Evolutionary conservation across 37 sponge, comb jelly and placozoan species (phyloP), one percentile per base, ranked within the genome.

Genomic region (Cliona cf. orientalis): DNA sequence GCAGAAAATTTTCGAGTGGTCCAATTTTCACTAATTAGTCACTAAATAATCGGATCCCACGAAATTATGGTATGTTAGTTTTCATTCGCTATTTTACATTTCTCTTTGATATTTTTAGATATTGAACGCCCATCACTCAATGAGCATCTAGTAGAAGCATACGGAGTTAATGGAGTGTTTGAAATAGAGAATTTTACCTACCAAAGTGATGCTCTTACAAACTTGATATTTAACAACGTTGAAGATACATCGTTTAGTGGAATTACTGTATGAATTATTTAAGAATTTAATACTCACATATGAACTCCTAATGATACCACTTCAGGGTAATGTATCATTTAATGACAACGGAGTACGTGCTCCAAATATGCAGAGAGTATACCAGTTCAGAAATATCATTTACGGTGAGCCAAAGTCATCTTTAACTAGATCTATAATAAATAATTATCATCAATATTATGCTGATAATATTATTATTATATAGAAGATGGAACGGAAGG

Each of bases 291-390:
- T 19, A 37, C 6, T 9, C 40, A 34, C 19, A 37, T 68, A 14
- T 37, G 31, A 21, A 21, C 34, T 66, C 34, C 5, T 39, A 43
- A 21, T 42, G 5, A 5, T 28, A 43, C 35, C 9, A 31, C 3
- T 69, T 29, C 22, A 82, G 83, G 83, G 83, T 25, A 29, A 25
- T 4, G 83, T 82, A 22, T 19, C 37, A 6, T 82, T 82, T 62
- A 49, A 42, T 0, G 25, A 21, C 28, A 17, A 72, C 36, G 83
- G 83, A 41, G 58, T 82, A 23, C 42, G 83, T 42, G 41, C 35
- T 1, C 26, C 42, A 3, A 82, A 41, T 7, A 2, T 45, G 29
- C 73, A 72, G 23, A 60, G 28, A 32, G 33, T 82, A 2, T 69
- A 42, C 38, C 83, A 82, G 49, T 72, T 71, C 42, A 45, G 44